phyloP scores from a whole-genome alignment of 2,888 invertebrate species.

The Phyllotreta cruciferae region DNA sequence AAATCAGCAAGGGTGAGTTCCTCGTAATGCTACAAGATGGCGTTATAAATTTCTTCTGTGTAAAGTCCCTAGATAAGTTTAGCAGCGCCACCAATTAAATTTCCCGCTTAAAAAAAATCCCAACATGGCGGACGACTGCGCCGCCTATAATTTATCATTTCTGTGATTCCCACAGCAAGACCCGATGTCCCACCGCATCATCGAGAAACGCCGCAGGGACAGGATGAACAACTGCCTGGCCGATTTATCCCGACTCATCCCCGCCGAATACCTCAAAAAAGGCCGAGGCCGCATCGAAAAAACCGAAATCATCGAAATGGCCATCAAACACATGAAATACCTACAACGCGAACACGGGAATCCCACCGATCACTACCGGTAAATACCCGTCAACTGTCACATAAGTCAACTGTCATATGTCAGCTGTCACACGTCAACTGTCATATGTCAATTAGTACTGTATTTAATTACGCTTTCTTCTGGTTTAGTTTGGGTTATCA shows the following conservation, averaged over 20 bases:
- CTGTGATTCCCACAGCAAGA: slow-evolving; percentile 72
- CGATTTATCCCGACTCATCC: slow-evolving; percentile 91
- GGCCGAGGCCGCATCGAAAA: slow-evolving; percentile 96
- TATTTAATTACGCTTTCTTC: not conserved
- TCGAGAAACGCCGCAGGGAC: slow-evolving; percentile 93
- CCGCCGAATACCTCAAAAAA: slow-evolving; percentile 91
- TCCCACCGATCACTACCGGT: slow-evolving; percentile 58
- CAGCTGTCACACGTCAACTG: not conserved
- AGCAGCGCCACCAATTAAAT: not conserved
- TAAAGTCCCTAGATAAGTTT: not conserved
- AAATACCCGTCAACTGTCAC: slow-evolving; percentile 20
- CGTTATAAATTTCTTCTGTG: not conserved
- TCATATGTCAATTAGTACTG: not conserved
- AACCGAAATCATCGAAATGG: slow-evolving; percentile 98
- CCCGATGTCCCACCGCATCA: slow-evolving; percentile 96
- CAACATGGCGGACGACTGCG: no score
- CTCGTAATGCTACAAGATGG: not conserved
- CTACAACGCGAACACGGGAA: slow-evolving; percentile 71
- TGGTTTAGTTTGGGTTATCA: slow-evolving; percentile 77
- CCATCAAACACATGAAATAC: slow-evolving; percentile 91
- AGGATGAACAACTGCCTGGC: slow-evolving; percentile 98
- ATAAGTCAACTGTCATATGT: not conserved
- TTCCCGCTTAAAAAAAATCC: no score
- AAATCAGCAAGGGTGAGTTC: slow-evolving; percentile 72
- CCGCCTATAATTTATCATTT: no score